phyloP scores from a whole-genome alignment of 2,113 vertebrate genomes.

The Gymnorhina tibicen region DNA sequence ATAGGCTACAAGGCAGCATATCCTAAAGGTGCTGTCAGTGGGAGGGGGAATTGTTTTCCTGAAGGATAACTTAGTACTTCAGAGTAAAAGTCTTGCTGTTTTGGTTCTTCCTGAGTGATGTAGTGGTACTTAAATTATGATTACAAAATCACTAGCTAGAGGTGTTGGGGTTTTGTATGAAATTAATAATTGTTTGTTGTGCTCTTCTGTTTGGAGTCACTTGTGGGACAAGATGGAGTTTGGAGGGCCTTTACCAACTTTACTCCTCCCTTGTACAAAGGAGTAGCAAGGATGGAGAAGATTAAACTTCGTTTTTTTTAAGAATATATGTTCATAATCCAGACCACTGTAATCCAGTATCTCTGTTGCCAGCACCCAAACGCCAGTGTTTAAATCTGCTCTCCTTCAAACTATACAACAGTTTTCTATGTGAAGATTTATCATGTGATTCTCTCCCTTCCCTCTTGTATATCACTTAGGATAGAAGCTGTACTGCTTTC shows the following conservation, averaged over 20 bases:
- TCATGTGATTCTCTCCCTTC: slow-evolving; percentile 66
- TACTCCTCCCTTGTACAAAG: neutral
- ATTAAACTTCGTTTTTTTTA: neutral
- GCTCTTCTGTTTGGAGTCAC: neutral
- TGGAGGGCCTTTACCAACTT: neutral
- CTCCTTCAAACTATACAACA: neutral
- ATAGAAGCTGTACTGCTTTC: slow-evolving; percentile 74
- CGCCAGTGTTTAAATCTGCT: neutral
- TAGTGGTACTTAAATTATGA: neutral
- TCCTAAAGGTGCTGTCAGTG: neutral
- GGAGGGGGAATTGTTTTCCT: neutral
- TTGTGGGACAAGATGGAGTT: neutral
- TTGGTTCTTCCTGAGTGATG: neutral
- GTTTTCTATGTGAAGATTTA: slow-evolving; percentile 57
- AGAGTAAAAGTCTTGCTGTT: neutral
- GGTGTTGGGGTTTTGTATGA: neutral
- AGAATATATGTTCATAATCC: neutral
- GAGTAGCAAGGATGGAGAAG: neutral
- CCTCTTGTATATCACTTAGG: slow-evolving; percentile 72
- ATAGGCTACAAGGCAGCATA: neutral
- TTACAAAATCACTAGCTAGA: neutral
- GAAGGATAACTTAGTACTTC: neutral
- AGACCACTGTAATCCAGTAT: neutral
- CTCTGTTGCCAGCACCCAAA: neutral
- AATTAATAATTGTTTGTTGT: neutral